Evolutionary conservation across 2,888 invertebrate species (phyloP).

Genomic region (Orchesella flavescens): DNA sequence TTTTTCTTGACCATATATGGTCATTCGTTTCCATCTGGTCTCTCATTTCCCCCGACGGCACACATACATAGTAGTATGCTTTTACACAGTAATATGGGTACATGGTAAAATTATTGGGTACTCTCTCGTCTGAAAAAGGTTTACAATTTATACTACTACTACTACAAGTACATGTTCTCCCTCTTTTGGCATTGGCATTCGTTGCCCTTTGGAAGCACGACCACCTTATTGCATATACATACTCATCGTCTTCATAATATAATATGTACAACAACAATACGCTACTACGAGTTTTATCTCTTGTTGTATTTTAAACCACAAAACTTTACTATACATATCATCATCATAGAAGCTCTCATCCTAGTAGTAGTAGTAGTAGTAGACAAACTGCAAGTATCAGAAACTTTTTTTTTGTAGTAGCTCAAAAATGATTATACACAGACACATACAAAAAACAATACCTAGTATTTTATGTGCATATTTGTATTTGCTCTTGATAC

Average conservation of each 20-base stretch:
- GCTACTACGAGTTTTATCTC: too few relatives aligned
- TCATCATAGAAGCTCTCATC: too few relatives aligned
- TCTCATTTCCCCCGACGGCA: slow-evolving; percentile 57
- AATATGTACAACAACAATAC: background rate
- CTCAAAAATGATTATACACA: too few relatives aligned
- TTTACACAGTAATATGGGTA: background rate
- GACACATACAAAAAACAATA: too few relatives aligned
- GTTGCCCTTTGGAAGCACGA: slow-evolving; percentile 2
- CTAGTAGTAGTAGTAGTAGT: too few relatives aligned
- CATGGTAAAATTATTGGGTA: too few relatives aligned
- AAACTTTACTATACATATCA: background rate
- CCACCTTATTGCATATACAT: slow-evolving; percentile 27
- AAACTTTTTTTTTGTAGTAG: too few relatives aligned
- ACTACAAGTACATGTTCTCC: background rate
- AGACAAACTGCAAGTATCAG: too few relatives aligned
- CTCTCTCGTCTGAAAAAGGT: too few relatives aligned
- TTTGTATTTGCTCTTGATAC: too few relatives aligned
- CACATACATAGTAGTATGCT: slow-evolving; percentile 24
- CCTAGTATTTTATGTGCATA: too few relatives aligned
- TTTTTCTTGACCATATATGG: slow-evolving; percentile 65
- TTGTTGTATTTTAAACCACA: background rate
- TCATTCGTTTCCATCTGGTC: slow-evolving; percentile 61
- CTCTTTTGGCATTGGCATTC: slow-evolving; percentile 31
- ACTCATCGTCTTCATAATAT: slow-evolving; percentile 20
- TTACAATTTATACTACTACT: background rate